Evolutionary conservation across 2,888 invertebrate genomes (phyloP), one percentile per base, ranked within the genome.

Genomic region (Sinelater perroti): DNA sequence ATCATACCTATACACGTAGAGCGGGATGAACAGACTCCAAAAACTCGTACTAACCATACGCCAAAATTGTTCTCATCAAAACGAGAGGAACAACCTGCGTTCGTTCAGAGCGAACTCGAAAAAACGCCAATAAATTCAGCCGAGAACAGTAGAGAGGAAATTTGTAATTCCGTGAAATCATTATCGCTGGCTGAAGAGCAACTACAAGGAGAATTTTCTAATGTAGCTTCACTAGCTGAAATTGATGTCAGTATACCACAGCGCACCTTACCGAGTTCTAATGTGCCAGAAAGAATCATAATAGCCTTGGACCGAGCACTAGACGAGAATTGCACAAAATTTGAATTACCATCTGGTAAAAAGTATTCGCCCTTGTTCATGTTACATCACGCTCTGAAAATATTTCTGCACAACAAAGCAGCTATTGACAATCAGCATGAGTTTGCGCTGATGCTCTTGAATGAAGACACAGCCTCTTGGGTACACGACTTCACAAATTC

Each of bases 401-500:
- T 86, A 64, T 89, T 88, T 69, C 66, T 89, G 5, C 77, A 83
- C 67, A 81, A 83, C 11, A 89, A 89, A 75, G 76, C 80, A 63
- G 78, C 80, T 0, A 84, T 88, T 17, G 84, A 86, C 67, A 79
- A 77, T 30, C 79, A 74, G 58, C 87, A 88, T 42, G 83, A 88
- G 73, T 89, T 83, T 80, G 87, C 87, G 16, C 69, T 89, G 24
- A 71, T 87, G 40, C 72, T 81, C 3, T 68, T 89, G 40, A 83
- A 84, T 68, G 81, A 82, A 38, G 75, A 79, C 26, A 79, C 80
- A 56, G 78, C 81, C 1, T 74, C 73, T 28, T 85, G 84, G 85
- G 64, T 84, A 28, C 80, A 83, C 65, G 83, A 85, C 63, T 90
- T 89, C 66, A 88, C 88, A 0, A 84, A 72, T 67, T 84, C 86